A percentile compares a stretch with the other conserved stretches of the same genome.
Conservation (phyloP, 2,888 invertebrate genomes). For the Cerastis leucographa region DNA sequence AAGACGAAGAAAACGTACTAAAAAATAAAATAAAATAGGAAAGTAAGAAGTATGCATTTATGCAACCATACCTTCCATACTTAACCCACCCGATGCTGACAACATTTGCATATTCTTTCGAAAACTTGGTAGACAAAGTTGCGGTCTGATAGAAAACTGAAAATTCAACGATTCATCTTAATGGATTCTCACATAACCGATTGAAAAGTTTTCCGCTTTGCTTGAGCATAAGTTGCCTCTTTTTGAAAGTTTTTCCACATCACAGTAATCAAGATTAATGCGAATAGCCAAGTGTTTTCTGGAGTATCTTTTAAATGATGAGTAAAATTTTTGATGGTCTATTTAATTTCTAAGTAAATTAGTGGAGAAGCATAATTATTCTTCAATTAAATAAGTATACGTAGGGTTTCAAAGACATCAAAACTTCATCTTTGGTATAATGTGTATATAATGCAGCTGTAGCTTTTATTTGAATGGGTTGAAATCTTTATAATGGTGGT, state of each 20-base stretch:
- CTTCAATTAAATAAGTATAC: background rate
- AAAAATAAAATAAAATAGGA: background rate
- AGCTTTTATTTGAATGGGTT: background rate
- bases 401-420: background rate
- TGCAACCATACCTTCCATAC: background rate
- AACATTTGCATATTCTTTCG: conserved; percentile 57
- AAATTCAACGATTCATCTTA: conserved; percentile 62
- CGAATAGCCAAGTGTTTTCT: conserved; percentile 35
- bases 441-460: background rate
- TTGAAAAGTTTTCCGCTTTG: conserved; percentile 65
- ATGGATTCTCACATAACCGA: conserved; percentile 65
- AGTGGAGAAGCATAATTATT: background rate
- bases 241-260: conserved; percentile 54
- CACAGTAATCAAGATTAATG: conserved; percentile 63
- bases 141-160: conserved; percentile 61
- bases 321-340: conserved; percentile 25
- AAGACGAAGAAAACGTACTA: no score
- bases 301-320: conserved; percentile 14
- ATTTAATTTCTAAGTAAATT: background rate
- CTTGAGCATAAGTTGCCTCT: conserved; percentile 55
- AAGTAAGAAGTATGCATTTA: background rate
- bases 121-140: conserved; percentile 53
- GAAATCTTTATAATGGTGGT: background rate
- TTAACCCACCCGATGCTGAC: conserved; percentile 22
- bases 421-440: background rate